phyloP scores from a whole-genome alignment of 2,888 invertebrate genomes.

The Unio delphinus region DNA sequence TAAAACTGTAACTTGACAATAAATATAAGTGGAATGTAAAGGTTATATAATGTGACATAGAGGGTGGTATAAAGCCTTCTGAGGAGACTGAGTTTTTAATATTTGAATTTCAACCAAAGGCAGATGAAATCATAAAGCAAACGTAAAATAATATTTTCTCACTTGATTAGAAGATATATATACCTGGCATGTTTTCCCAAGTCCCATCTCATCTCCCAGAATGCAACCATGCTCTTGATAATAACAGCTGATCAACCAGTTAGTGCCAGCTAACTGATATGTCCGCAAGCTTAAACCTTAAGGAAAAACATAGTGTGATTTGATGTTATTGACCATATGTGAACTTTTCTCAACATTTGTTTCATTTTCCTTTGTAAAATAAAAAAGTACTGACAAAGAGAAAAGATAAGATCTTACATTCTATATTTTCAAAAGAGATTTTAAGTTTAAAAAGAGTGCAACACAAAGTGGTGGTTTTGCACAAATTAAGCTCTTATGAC shows the following conservation, averaged over 20 bases:
- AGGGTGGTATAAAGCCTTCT: too few relatives aligned
- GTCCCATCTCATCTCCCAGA: slow-evolving; percentile 71
- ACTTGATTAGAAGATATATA: background rate
- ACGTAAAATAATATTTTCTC: background rate
- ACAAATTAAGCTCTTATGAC: too few relatives aligned
- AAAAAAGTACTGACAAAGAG: background rate
- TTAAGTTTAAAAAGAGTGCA: too few relatives aligned
- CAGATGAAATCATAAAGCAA: too few relatives aligned
- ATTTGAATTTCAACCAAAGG: too few relatives aligned
- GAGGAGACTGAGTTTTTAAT: too few relatives aligned
- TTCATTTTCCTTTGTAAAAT: background rate
- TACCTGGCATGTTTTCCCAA: slow-evolving; percentile 71
- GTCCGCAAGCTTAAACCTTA: slow-evolving; percentile 57
- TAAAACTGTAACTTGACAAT: too few relatives aligned
- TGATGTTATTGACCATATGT: too few relatives aligned
- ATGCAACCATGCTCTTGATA: slow-evolving; percentile 65
- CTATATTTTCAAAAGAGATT: background rate
- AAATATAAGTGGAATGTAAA: too few relatives aligned
- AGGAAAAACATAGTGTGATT: background rate
- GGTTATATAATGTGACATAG: too few relatives aligned
- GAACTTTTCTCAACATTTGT: background rate
- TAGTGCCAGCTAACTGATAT: slow-evolving; percentile 67
- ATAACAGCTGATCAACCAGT: slow-evolving; percentile 65
- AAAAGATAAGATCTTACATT: background rate
- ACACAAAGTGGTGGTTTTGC: too few relatives aligned